Percentiles rank a stretch among this genome's conserved stretches.
These are phyloP conservation scores for Gadus macrocephalus DNA, from an alignment of 2,113 vertebrate species.

Conservation along the genomic window DNA sequence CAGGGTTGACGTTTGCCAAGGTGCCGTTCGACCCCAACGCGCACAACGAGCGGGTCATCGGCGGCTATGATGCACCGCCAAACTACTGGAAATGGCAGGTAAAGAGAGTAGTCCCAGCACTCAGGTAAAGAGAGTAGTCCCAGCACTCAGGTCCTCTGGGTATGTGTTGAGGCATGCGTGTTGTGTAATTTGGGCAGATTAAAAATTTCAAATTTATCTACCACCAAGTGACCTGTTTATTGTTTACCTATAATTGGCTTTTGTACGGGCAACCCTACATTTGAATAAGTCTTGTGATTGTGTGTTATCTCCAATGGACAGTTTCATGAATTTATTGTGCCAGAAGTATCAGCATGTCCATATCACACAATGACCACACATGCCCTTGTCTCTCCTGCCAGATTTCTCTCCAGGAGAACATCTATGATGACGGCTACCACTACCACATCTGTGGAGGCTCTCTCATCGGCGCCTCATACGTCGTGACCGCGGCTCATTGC, in stretches of 20 bases:
- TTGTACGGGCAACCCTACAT: too few relatives aligned
- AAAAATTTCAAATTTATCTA: neutral
- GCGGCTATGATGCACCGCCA: conserved; percentile 43
- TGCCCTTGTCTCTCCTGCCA: conserved; percentile 7
- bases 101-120: neutral
- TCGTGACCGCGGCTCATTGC: conserved; percentile 73
- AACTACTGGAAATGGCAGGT: conserved; percentile 73
- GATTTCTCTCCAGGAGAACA: conserved; percentile 56
- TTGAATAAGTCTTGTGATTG: too few relatives aligned
- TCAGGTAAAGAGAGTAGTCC: neutral
- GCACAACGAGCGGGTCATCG: conserved; percentile 53
- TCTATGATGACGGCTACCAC: neutral
- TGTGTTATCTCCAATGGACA: too few relatives aligned
- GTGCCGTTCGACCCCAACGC: conserved; percentile 36
- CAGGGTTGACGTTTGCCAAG: conserved; percentile 54
- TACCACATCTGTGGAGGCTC: conserved; percentile 60
- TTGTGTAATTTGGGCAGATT: neutral
- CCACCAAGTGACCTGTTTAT: too few relatives aligned
- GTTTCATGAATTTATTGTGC: too few relatives aligned
- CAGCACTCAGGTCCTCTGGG: neutral
- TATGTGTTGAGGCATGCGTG: neutral
- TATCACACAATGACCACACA: too few relatives aligned
- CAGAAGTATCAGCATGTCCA: too few relatives aligned
- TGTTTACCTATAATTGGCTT: too few relatives aligned
- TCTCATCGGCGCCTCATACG: conserved; percentile 19